A percentile compares a stretch with the other conserved stretches of the same genome.
phyloP scores from a whole-genome alignment of 2,888 invertebrate species.

The Ophioninae sp. region DNA sequence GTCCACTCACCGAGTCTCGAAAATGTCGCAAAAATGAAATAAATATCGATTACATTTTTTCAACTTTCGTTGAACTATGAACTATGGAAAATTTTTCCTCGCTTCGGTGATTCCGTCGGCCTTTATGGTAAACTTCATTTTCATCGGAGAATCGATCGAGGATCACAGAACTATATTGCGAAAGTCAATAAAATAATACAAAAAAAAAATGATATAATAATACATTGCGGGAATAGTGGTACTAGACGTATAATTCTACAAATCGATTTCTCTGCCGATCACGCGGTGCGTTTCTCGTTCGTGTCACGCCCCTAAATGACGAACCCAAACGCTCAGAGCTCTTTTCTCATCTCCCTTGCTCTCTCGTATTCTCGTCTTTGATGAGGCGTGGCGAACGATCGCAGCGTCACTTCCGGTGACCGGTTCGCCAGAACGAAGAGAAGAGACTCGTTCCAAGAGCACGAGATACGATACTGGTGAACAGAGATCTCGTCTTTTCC shows the following conservation, averaged over 20 bases:
- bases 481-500: conserved; percentile 30
- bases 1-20: too few relatives aligned
- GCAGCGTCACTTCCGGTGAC: conserved; percentile 75
- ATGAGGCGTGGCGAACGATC: conserved; percentile 77
- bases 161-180: conserved; percentile 30
- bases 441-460: conserved; percentile 40
- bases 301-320: conserved; percentile 68
- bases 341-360: conserved; percentile 40
- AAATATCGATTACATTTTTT: neutral
- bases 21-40: too few relatives aligned
- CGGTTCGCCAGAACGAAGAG: conserved; percentile 58
- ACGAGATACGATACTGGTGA: conserved; percentile 35
- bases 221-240: conserved; percentile 49
- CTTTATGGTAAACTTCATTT: conserved; percentile 30
- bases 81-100: conserved; percentile 11
- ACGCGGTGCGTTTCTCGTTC: conserved; percentile 55
- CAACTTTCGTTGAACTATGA: neutral
- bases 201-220: conserved; percentile 44
- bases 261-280: conserved; percentile 63
- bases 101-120: conserved; percentile 7
- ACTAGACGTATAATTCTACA: conserved; percentile 59
- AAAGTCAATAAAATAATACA: conserved; percentile 2
- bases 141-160: conserved; percentile 33
- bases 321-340: conserved; percentile 63
- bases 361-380: conserved; percentile 67